A percentile compares a stretch with the other conserved stretches of the same genome.
These are phyloP conservation scores for Petrosia ficiformis DNA, from an alignment of 37 sponge, comb jelly and placozoan genomes.

Conservation along the genomic window DNA sequence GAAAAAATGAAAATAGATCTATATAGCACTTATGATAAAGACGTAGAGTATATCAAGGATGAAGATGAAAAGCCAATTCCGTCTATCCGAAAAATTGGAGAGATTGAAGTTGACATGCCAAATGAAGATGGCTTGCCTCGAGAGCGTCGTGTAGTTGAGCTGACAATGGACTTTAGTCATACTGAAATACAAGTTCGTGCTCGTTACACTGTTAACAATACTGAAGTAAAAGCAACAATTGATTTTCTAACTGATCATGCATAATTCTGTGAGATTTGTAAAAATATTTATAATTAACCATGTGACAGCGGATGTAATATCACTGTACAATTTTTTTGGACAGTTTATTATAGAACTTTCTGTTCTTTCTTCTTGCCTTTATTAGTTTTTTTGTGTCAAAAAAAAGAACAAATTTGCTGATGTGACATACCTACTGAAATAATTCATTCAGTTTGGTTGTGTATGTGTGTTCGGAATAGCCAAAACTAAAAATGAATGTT, in stretches of 20 bases:
- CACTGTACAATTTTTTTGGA: too few species aligned
- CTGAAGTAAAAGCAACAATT: conserved; percentile 14
- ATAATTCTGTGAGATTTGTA: too few species aligned
- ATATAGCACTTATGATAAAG: conserved; percentile 4
- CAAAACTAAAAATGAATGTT: too few species aligned
- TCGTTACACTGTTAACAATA: conserved; percentile 5
- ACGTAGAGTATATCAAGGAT: not conserved
- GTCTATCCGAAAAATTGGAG: conserved; percentile 16
- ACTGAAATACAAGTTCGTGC: conserved; percentile 39
- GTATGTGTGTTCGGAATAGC: too few species aligned
- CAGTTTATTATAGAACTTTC: too few species aligned
- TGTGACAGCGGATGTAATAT: too few species aligned
- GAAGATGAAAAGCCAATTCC: conserved; percentile 6
- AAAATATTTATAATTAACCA: too few species aligned
- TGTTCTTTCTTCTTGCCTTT: too few species aligned
- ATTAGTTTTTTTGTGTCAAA: too few species aligned
- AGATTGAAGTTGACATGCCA: conserved; percentile 15
- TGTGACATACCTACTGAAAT: too few species aligned
- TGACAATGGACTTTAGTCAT: conserved; percentile 36
- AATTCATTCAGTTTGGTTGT: too few species aligned
- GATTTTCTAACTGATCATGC: conserved; percentile 21
- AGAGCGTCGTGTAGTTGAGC: conserved; percentile 10
- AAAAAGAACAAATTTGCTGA: too few species aligned
- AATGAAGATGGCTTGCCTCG: conserved; percentile 13
- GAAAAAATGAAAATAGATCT: conserved; percentile 2